These are phyloP conservation scores for Drosophila rufa DNA, from an alignment of 1,140 invertebrate genomes.

Conservation along the genomic window DNA sequence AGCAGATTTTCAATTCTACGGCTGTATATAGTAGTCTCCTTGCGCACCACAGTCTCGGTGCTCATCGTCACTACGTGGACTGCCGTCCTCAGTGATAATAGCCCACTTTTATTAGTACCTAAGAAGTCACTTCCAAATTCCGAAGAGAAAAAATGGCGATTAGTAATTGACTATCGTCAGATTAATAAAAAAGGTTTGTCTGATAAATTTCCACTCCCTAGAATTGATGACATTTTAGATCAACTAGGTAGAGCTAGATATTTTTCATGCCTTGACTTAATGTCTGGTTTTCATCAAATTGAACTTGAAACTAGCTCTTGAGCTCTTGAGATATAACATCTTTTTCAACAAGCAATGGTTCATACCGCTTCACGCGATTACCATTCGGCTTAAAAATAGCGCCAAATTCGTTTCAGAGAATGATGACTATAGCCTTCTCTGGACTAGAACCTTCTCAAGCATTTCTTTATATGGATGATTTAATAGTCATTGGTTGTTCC, in stretches of 20 bases:
- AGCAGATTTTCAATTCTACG: no score
- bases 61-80: no score
- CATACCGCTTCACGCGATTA: no score
- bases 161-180: conserved; percentile 29
- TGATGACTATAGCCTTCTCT: conserved; percentile 1
- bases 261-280: conserved; percentile 6
- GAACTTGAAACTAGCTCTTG: no score
- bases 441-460: background rate
- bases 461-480: conserved; percentile 5
- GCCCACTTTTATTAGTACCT: conserved; percentile 17
- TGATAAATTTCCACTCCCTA: conserved; percentile 7
- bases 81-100: no score
- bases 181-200: conserved; percentile 26
- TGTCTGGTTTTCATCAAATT: background rate
- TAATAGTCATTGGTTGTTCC: background rate
- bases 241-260: no score
- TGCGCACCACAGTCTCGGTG: no score
- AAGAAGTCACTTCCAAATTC: conserved; percentile 9
- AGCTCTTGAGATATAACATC: background rate
- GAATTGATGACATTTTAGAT: conserved; percentile 1
- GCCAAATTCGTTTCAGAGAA: background rate
- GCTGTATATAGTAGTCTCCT: no score
- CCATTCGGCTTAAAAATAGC: background rate
- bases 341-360: background rate
- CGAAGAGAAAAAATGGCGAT: conserved; percentile 8